Evolutionary conservation across 2,888 invertebrate genomes (phyloP), one percentile per base, ranked within the genome.

Genomic region (Melanargia galathea): DNA sequence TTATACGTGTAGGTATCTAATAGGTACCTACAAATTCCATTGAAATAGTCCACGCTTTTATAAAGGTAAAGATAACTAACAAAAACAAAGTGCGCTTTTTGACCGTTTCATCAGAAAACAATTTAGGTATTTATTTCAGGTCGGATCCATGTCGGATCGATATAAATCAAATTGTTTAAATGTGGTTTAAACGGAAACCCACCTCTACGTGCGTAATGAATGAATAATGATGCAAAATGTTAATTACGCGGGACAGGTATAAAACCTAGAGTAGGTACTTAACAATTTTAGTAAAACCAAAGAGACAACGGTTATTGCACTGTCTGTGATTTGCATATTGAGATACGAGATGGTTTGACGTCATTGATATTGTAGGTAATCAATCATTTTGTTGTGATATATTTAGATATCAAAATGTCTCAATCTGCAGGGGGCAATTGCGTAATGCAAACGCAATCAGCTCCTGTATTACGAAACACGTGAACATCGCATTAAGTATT

Each of bases 281-380:
- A 5, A 11, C 35, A 8, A 38, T 48, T 48, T 33, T 16, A 18
- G 33, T 20, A 51, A 52, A 52, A 52, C 52, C 52, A 20, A 20
- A 33, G 33, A 52, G 26, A 30, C 49, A 30, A 52, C 18, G 33
- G 16, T 51, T 26, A 22, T 6, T 35, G 20, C 20, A 20, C 49
- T 49, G 5, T 49, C 24, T 49, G 20, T 13, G 18, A 52, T 35
- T 52, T 35, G 52, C 52, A 20, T 52, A 35, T 13, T 26, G 5
- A 22, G 22, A 46, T 20, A 26, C 51, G 11, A 33, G 11, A 52
- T 11, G 35, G 16, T 51, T 51, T 51, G 49, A 52, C 52, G 52
- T 52, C 52, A 52, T 0, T 52, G 13, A 6, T 20, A 16, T 10
- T 3, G 6, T 30, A 6, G 5, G 24, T 22, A 20, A 20, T 7